These are phyloP conservation scores for Sula dactylatra DNA, from an alignment of 2,113 vertebrate species.

Conservation along the genomic window DNA sequence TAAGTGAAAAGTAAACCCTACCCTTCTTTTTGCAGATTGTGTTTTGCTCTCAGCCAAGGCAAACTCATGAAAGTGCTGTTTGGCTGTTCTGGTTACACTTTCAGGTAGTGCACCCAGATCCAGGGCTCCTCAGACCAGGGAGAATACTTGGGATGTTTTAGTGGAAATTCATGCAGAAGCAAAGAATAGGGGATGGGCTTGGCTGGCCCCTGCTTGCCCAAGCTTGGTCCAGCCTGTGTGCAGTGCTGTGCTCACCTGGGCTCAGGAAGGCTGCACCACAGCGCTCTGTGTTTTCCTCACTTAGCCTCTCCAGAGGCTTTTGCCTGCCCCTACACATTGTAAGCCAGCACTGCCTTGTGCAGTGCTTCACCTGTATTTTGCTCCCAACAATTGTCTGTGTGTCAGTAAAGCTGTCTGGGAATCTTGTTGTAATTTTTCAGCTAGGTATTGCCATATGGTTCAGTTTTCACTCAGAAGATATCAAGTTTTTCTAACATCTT, in stretches of 20 bases:
- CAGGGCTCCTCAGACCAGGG: background rate
- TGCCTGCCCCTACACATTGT: background rate
- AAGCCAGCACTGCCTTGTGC: background rate
- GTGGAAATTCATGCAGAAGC: background rate
- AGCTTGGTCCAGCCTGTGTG: too few relatives aligned
- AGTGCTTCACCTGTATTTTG: background rate
- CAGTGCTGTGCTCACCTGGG: accelerated
- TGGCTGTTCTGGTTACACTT: background rate
- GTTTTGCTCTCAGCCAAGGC: background rate
- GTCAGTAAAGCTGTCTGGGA: background rate
- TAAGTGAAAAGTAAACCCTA: background rate
- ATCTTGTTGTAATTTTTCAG: accelerated
- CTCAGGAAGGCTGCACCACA: accelerated
- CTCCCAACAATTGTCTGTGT: background rate
- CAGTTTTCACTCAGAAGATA: background rate
- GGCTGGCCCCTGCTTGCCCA: background rate
- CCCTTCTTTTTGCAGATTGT: background rate
- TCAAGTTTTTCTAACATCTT: background rate
- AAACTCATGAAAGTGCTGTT: background rate
- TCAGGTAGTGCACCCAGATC: accelerated
- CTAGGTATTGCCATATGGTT: background rate
- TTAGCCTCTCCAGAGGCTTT: background rate
- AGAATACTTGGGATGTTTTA: background rate
- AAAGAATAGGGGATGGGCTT: background rate
- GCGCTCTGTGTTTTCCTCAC: accelerated